A percentile compares a stretch with the other conserved stretches of the same genome.
phyloP scores from a whole-genome alignment of 2,888 invertebrate genomes.

The Ypsolopha scabrella region DNA sequence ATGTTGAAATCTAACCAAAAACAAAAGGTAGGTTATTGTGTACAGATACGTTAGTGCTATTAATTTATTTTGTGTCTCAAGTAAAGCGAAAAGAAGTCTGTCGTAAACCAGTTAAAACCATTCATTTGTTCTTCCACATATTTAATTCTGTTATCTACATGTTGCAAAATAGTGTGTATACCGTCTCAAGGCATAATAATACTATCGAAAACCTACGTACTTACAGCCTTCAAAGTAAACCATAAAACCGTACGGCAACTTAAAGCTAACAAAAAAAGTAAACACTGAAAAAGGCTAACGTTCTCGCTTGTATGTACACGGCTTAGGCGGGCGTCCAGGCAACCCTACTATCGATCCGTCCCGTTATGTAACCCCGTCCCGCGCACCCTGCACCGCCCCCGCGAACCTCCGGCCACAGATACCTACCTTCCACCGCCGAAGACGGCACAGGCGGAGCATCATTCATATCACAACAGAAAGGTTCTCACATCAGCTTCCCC shows the following conservation, averaged over 20 bases:
- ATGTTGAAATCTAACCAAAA: too few relatives aligned
- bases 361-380: slow-evolving; percentile 49
- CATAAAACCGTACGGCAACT: neutral
- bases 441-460: slow-evolving; percentile 16
- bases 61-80: too few relatives aligned
- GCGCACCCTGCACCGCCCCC: slow-evolving; percentile 16
- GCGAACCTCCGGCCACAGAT: slow-evolving; percentile 2
- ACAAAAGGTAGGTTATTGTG: too few relatives aligned
- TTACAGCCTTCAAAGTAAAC: neutral
- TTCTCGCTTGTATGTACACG: slow-evolving; percentile 22
- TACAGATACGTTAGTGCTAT: too few relatives aligned
- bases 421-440: slow-evolving; percentile 24
- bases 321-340: slow-evolving; percentile 27
- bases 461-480: slow-evolving; percentile 38
- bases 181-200: too few relatives aligned
- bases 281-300: neutral
- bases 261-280: neutral
- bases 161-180: too few relatives aligned
- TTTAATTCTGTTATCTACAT: too few relatives aligned
- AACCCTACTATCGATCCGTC: slow-evolving; percentile 49
- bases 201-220: too few relatives aligned
- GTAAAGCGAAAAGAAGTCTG: too few relatives aligned
- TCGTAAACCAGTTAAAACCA: too few relatives aligned
- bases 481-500: slow-evolving; percentile 26
- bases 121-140: too few relatives aligned